phyloP scores from a whole-genome alignment of 2,888 invertebrate species.

The Epirrhoe alternata region DNA sequence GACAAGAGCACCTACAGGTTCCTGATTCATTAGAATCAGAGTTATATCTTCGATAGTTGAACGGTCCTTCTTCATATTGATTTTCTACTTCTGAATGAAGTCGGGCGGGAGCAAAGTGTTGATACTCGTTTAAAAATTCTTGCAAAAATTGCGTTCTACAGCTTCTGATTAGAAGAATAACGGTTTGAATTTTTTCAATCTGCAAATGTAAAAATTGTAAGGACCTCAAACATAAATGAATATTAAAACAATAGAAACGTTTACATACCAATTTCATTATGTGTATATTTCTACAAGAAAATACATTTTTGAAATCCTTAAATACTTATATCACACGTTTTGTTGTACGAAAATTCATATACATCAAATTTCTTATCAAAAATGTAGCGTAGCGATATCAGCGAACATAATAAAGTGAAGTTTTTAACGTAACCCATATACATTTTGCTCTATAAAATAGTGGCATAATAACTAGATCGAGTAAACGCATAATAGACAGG shows the following conservation, averaged over 20 bases:
- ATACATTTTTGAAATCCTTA: background rate
- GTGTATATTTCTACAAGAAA: constrained; percentile 6
- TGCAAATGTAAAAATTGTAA: constrained; percentile 5
- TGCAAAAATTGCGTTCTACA: constrained; percentile 12
- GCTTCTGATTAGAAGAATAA: constrained; percentile 16
- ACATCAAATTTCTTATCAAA: background rate
- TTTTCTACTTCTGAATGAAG: constrained; percentile 1
- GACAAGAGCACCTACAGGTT: constrained; percentile 19
- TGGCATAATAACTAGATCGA: background rate
- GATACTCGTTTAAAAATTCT: background rate
- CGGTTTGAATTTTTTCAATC: constrained; percentile 19
- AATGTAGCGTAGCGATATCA: background rate
- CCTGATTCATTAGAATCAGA: background rate
- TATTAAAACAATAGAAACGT: background rate
- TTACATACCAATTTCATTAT: constrained; percentile 33
- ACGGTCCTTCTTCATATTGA: constrained; percentile 6
- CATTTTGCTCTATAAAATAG: background rate
- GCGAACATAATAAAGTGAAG: background rate
- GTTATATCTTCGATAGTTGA: constrained; percentile 1
- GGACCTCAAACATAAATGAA: background rate
- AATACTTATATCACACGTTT: background rate
- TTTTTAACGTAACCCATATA: background rate
- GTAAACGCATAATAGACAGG: no score
- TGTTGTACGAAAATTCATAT: background rate
- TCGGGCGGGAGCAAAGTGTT: background rate